Percentiles rank a stretch among this genome's conserved stretches.
These are phyloP conservation scores for Triops longicaudatus DNA, from an alignment of 1,140 invertebrate genomes.

Conservation along the genomic window DNA sequence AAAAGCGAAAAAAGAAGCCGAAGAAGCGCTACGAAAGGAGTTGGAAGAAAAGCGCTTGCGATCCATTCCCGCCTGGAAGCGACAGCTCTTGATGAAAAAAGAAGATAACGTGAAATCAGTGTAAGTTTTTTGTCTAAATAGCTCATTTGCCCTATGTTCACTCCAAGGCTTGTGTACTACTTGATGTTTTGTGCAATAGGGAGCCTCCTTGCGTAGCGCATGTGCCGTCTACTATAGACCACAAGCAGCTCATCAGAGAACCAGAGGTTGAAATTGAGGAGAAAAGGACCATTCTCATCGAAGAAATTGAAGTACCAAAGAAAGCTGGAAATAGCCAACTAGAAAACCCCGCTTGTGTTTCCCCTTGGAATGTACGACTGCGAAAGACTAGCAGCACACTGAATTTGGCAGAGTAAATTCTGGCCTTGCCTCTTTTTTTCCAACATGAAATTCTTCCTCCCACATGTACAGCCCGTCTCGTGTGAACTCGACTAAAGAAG, in stretches of 20 bases:
- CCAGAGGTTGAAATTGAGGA: slow-evolving; percentile 33
- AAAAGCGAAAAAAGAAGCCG: slow-evolving; percentile 76
- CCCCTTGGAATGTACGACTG: slow-evolving; percentile 73
- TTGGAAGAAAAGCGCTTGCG: slow-evolving; percentile 75
- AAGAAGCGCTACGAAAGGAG: slow-evolving; percentile 70
- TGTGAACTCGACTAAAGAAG: neutral
- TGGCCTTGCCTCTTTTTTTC: neutral
- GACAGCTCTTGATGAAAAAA: slow-evolving; percentile 71
- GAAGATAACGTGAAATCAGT: slow-evolving; percentile 51
- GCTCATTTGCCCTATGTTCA: neutral
- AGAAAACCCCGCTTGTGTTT: slow-evolving; percentile 53
- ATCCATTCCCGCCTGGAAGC: slow-evolving; percentile 84
- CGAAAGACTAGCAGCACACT: slow-evolving; percentile 79
- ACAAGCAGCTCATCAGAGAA: slow-evolving; percentile 15
- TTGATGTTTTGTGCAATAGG: neutral
- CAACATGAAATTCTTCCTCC: neutral
- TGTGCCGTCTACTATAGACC: slow-evolving; percentile 16
- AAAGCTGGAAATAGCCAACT: slow-evolving; percentile 49
- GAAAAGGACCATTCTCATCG: slow-evolving; percentile 20
- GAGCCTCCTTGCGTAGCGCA: neutral
- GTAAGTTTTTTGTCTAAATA: slow-evolving; percentile 18
- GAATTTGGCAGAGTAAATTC: slow-evolving; percentile 55
- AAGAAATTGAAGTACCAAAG: slow-evolving; percentile 36
- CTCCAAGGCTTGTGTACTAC: neutral
- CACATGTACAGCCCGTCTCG: neutral